Evolutionary conservation across 2,888 invertebrate genomes (phyloP), one percentile per base, ranked within the genome.

Genomic region (Andrena minutula): DNA sequence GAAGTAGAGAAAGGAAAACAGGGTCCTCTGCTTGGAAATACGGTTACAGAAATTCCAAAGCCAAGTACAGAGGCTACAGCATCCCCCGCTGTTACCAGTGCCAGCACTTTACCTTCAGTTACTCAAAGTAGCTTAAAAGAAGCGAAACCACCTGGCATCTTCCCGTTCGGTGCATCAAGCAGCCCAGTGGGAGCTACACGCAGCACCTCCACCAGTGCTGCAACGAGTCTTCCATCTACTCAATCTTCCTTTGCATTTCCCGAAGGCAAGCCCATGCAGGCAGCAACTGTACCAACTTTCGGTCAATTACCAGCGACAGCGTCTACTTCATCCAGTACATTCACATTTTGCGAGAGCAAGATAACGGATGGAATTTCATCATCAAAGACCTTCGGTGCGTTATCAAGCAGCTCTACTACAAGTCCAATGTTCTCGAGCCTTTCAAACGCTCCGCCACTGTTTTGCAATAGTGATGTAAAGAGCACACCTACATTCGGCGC

Each of bases 151-250:
- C 28, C 58, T 6, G 61, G 82, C 47, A 80, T 77, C n/a, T 89
- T 89, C 49, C 81, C 87, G 8, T 92, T 92, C 35, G 87, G 88
- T 51, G 66, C 78, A 28, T 64, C 86, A 53, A 76, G 60, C 58
- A 69, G 64, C 4, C 30, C 75, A 30, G 64, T 69, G 26, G 12
- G 82, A 26, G 60, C 58, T n/a, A 79, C 61, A 16, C 71, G 51
- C 28, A 74, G 75, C 72, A 58, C 63, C 32, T 64, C 80, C 47
- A 77, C 82, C 60, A 76, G 12, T 35, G 66, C 60, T 53, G 72
- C 70, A 68, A 79, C 82, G 53, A 73, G 89, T 88, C 87, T 89
- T 89, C 89, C 88, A 75, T 68, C 79, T 73, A 70, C 79, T 79
- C 86, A 88, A 88, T 53, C 86, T 79, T 79, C 84, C 70, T 89